Percentiles rank a stretch among this genome's conserved stretches.
Evolutionary conservation across 2,797 vertebrate species (phyloP).

Genomic region (Phrynocephalus vlangalii): DNA sequence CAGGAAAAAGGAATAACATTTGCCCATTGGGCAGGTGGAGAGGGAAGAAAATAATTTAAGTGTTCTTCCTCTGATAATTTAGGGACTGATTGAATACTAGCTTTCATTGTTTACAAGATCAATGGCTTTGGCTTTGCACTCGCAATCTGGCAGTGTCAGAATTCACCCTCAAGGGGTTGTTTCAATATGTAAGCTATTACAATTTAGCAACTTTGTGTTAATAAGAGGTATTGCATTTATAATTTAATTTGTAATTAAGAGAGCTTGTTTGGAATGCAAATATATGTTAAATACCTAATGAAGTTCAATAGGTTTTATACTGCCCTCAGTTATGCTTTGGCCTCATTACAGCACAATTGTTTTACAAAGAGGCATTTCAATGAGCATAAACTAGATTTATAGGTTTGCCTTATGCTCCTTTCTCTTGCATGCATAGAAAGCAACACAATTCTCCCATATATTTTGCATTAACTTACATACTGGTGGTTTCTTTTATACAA

Average conservation of each 20-base stretch:
- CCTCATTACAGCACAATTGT: constrained; percentile 43
- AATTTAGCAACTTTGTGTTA: constrained; percentile 56
- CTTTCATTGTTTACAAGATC: constrained; percentile 48
- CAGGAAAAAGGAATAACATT: background rate
- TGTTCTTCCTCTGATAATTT: constrained; percentile 39
- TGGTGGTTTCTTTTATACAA: background rate
- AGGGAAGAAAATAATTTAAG: constrained; percentile 10
- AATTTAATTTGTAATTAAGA: constrained; percentile 60
- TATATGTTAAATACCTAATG: constrained; percentile 49
- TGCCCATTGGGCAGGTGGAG: constrained; percentile 23
- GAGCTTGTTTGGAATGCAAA: constrained; percentile 59
- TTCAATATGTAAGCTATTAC: constrained; percentile 42
- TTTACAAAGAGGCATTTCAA: constrained; percentile 39
- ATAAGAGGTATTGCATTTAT: constrained; percentile 60
- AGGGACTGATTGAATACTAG: constrained; percentile 14
- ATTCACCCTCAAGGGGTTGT: constrained; percentile 45
- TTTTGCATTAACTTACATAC: background rate
- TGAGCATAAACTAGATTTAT: constrained; percentile 44
- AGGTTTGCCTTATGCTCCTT: constrained; percentile 7
- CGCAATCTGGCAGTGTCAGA: constrained; percentile 40
- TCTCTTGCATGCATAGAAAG: constrained; percentile 8
- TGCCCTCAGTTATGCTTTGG: constrained; percentile 45
- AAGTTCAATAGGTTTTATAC: constrained; percentile 39
- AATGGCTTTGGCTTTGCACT: constrained; percentile 47
- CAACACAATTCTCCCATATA: background rate